These are phyloP conservation scores for Antrozous pallidus DNA, from an alignment of 2,797 vertebrate genomes.

Conservation along the genomic window DNA sequence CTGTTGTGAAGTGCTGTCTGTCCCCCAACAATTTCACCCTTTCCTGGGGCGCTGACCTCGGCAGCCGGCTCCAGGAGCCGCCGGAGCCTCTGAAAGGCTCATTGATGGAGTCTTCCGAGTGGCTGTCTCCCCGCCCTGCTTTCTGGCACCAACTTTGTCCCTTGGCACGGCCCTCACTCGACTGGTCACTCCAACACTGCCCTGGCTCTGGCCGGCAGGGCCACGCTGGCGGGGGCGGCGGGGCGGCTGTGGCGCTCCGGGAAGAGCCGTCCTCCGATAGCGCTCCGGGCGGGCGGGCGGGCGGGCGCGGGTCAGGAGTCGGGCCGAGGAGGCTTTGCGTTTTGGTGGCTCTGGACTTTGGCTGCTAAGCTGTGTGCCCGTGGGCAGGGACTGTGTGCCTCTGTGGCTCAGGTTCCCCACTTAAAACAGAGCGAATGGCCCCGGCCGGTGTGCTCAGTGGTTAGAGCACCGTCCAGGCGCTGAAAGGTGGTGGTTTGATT, in stretches of 20 bases:
- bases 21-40: background rate
- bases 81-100: background rate
- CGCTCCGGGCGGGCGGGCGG: background rate
- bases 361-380: background rate
- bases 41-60: background rate
- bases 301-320: background rate
- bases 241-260: background rate
- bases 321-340: background rate
- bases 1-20: background rate
- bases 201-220: background rate
- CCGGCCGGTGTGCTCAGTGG: no score
- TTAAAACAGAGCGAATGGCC: background rate
- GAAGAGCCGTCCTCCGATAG: background rate
- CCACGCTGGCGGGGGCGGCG: background rate
- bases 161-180: background rate
- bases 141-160: background rate
- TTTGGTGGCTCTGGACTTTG: background rate
- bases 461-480: no score
- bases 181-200: background rate
- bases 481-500: no score
- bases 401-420: background rate
- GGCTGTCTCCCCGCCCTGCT: background rate
- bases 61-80: background rate
- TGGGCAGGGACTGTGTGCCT: background rate
- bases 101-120: background rate